Evolutionary conservation across 2,113 vertebrate species (phyloP).

Genomic region (Bothrops jararaca): DNA sequence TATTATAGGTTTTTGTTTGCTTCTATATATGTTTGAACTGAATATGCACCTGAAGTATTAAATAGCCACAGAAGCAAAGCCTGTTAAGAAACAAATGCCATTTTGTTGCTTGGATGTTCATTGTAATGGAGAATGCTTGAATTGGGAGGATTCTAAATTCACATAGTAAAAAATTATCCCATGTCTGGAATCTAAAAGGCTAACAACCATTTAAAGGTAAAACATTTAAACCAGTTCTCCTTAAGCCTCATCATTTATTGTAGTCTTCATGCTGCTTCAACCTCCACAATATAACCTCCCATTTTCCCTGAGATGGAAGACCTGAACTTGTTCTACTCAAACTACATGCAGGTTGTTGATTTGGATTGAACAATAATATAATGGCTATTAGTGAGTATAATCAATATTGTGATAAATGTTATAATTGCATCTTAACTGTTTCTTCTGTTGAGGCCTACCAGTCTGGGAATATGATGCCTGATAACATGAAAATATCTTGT

Average conservation of each 20-base stretch:
- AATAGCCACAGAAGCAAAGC: not conserved
- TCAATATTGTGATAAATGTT: not conserved
- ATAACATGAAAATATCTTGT: too few relatives aligned
- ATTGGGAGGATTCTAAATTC: not conserved
- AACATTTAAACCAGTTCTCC: not conserved
- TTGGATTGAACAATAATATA: not conserved
- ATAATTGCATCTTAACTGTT: not conserved
- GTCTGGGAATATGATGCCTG: not conserved
- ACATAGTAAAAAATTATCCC: not conserved
- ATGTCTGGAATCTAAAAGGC: not conserved
- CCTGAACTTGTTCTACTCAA: not conserved
- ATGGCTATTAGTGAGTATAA: not conserved
- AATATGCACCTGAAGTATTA: not conserved
- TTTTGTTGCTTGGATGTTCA: not conserved
- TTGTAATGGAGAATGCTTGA: not conserved
- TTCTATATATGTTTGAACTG: not conserved
- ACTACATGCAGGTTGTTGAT: not conserved
- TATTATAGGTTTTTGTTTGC: not conserved
- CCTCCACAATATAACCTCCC: not conserved
- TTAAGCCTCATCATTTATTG: not conserved
- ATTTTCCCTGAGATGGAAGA: not conserved
- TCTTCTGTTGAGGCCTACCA: not conserved
- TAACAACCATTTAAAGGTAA: not conserved
- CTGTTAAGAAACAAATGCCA: not conserved
- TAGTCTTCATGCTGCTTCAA: not conserved